Evolutionary conservation across 2,113 vertebrate species (phyloP).

Genomic region (Rhabdomys dilectus): DNA sequence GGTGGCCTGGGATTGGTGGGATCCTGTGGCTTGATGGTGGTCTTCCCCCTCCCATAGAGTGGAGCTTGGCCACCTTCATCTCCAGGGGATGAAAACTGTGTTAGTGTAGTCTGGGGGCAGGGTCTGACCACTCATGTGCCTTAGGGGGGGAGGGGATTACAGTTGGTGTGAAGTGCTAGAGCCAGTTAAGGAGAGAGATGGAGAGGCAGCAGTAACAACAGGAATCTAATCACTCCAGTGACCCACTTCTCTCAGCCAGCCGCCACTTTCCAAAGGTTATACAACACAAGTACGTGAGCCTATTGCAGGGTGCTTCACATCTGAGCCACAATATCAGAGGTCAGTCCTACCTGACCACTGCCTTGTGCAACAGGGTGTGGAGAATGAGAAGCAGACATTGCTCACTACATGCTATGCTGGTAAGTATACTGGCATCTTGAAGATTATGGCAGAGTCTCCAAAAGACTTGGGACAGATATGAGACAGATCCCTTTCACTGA

Average conservation of each 20-base stretch:
- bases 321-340: not conserved
- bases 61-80: not conserved
- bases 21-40: not conserved
- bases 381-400: not conserved
- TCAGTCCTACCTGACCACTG: not conserved
- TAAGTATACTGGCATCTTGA: not conserved
- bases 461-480: not conserved
- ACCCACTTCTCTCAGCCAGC: not conserved
- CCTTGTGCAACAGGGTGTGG: not conserved
- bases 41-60: not conserved
- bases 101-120: not conserved
- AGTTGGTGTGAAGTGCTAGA: not conserved
- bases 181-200: not conserved
- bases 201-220: not conserved
- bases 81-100: not conserved
- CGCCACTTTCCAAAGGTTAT: not conserved
- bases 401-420: not conserved
- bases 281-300: not conserved
- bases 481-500: not conserved
- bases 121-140: not conserved
- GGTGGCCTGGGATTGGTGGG: too few species aligned
- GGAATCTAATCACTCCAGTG: not conserved
- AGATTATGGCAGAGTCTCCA: not conserved
- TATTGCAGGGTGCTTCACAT: not conserved
- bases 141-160: too few species aligned